phyloP scores from a whole-genome alignment of 2,113 vertebrate species.

The Arenaria interpres region DNA sequence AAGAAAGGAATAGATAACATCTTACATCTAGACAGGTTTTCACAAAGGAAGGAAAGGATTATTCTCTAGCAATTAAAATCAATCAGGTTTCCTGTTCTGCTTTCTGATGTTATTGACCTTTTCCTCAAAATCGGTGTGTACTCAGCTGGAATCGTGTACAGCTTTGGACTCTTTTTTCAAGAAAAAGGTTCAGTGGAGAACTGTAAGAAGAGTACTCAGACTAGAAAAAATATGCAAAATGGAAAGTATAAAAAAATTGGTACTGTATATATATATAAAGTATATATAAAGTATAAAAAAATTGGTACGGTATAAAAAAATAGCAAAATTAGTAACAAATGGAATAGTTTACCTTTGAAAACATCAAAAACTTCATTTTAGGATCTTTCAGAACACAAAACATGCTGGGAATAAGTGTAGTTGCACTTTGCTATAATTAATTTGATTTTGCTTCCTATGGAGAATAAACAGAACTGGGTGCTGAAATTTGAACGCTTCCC shows the following conservation, averaged over 20 bases:
- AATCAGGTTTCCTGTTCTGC: neutral
- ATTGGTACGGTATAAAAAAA: too few species aligned
- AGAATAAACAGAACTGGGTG: neutral
- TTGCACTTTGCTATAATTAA: neutral
- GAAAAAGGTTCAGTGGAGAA: rapidly evolving
- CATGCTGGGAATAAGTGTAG: neutral
- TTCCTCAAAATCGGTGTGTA: neutral
- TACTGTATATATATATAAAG: too few species aligned
- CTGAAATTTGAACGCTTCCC: neutral
- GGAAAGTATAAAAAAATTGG: neutral
- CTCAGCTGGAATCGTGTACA: neutral
- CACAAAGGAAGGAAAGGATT: neutral
- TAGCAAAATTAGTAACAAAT: neutral
- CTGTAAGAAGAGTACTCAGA: neutral
- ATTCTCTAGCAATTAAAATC: neutral
- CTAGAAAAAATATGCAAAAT: neutral
- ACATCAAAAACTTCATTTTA: neutral
- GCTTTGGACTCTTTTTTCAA: neutral
- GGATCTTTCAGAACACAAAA: neutral
- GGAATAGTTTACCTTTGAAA: neutral
- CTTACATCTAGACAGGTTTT: neutral
- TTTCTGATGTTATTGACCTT: neutral
- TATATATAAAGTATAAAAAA: neutral
- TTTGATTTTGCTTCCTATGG: neutral
- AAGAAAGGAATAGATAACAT: neutral